These are phyloP conservation scores for Mastomys natalensis DNA, from an alignment of 2,113 vertebrate genomes.

Conservation along the genomic window DNA sequence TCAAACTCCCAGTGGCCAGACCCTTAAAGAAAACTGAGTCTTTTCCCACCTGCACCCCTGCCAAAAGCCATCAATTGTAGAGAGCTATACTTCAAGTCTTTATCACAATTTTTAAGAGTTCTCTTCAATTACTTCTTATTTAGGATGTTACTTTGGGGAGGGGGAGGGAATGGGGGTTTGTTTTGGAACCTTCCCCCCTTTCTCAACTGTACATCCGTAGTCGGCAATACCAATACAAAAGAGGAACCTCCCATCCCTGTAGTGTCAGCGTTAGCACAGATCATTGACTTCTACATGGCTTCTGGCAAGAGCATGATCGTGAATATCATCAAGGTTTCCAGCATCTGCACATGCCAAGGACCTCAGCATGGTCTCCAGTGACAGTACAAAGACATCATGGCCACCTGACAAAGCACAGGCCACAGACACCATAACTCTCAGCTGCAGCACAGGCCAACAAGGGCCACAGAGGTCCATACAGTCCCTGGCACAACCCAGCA, in stretches of 20 bases:
- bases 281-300: not conserved
- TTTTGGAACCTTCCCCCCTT: not conserved
- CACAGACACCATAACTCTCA: not conserved
- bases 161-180: not conserved
- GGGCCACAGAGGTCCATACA: not conserved
- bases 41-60: not conserved
- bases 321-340: not conserved
- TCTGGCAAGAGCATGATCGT: not conserved
- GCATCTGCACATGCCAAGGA: not conserved
- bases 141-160: not conserved
- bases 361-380: not conserved
- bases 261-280: not conserved
- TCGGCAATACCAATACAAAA: not conserved
- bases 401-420: not conserved
- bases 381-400: not conserved
- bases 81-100: not conserved
- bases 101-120: not conserved
- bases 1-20: not conserved
- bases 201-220: not conserved
- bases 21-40: not conserved
- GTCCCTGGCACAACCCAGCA: not conserved
- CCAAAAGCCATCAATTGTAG: not conserved
- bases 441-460: not conserved
- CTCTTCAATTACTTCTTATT: not conserved
- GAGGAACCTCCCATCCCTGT: not conserved